Conservation (phyloP, 1,140 invertebrate genomes). For the Tyrophagus putrescentiae region DNA sequence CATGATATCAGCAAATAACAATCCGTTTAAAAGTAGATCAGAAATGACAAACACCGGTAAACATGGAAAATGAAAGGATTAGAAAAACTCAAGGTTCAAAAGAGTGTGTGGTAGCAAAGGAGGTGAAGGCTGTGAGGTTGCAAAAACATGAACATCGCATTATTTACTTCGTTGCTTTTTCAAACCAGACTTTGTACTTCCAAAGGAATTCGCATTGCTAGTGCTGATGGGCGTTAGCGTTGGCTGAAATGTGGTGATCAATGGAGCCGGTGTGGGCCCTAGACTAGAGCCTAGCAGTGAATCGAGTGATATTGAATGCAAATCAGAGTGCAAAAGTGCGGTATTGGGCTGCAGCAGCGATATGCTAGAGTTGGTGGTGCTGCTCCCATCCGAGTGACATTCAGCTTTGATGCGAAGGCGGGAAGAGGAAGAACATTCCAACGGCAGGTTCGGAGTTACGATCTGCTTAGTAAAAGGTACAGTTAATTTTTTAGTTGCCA, state of each 20-base stretch:
- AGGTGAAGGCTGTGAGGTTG: too few relatives aligned
- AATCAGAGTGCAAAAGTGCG: neutral
- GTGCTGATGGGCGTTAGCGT: neutral
- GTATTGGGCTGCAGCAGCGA: neutral
- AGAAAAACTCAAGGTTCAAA: too few relatives aligned
- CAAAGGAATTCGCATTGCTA: neutral
- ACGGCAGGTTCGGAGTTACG: too few relatives aligned
- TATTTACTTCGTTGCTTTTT: slow-evolving; percentile 2
- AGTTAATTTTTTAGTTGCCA: too few relatives aligned
- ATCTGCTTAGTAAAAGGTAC: too few relatives aligned
- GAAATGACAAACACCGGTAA: too few relatives aligned
- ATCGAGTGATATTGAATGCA: neutral
- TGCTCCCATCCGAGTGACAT: neutral
- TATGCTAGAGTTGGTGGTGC: neutral
- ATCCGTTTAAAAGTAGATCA: too few relatives aligned
- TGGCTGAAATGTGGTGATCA: neutral
- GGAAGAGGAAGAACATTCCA: neutral
- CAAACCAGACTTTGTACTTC: neutral
- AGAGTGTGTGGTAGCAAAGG: too few relatives aligned
- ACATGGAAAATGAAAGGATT: too few relatives aligned
- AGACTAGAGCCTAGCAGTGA: neutral
- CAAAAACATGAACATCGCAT: too few relatives aligned
- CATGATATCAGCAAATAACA: too few relatives aligned
- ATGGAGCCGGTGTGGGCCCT: neutral
- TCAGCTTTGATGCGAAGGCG: neutral